Conservation (phyloP, 2,113 vertebrate genomes). For the Oncorhynchus gorbuscha region DNA sequence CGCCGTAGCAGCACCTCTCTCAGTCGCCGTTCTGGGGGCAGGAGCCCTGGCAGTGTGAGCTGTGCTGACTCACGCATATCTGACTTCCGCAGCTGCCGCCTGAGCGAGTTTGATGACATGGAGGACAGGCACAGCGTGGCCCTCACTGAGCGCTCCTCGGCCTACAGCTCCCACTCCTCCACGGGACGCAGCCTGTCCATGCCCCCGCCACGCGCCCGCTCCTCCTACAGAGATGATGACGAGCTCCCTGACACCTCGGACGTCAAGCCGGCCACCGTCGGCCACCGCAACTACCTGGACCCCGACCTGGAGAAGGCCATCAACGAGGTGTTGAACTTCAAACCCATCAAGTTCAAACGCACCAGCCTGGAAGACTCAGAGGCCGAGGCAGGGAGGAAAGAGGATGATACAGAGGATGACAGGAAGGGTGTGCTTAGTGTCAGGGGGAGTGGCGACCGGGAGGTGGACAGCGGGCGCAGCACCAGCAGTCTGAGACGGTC, state of each 20-base stretch:
- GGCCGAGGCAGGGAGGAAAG: slow-evolving; percentile 37
- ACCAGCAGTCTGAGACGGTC: slow-evolving; percentile 78
- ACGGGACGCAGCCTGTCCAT: slow-evolving; percentile 87
- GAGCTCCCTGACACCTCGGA: slow-evolving; percentile 52
- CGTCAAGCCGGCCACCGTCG: slow-evolving; percentile 60
- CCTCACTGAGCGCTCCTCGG: slow-evolving; percentile 73
- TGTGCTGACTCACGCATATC: slow-evolving; percentile 80
- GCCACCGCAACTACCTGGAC: slow-evolving; percentile 87
- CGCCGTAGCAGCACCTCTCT: slow-evolving; percentile 66
- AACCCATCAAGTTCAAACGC: slow-evolving; percentile 79
- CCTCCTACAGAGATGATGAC: slow-evolving; percentile 38
- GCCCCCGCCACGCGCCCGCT: slow-evolving; percentile 82
- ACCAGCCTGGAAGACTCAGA: slow-evolving; percentile 81
- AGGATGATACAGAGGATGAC: slow-evolving; percentile 52
- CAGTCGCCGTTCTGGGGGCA: slow-evolving; percentile 59
- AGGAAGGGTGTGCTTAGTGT: slow-evolving; percentile 63
- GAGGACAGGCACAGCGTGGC: slow-evolving; percentile 76
- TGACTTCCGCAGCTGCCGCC: slow-evolving; percentile 74
- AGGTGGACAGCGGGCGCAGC: slow-evolving; percentile 14
- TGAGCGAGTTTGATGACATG: slow-evolving; percentile 80
- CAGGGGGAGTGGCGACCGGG: background rate
- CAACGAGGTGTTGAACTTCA: slow-evolving; percentile 91
- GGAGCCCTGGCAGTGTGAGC: slow-evolving; percentile 72
- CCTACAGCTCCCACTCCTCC: slow-evolving; percentile 75
- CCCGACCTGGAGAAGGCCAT: slow-evolving; percentile 94